Base-by-base conservation (phyloP, 2,888 invertebrate species). In the Cetonia aurata region DNA sequence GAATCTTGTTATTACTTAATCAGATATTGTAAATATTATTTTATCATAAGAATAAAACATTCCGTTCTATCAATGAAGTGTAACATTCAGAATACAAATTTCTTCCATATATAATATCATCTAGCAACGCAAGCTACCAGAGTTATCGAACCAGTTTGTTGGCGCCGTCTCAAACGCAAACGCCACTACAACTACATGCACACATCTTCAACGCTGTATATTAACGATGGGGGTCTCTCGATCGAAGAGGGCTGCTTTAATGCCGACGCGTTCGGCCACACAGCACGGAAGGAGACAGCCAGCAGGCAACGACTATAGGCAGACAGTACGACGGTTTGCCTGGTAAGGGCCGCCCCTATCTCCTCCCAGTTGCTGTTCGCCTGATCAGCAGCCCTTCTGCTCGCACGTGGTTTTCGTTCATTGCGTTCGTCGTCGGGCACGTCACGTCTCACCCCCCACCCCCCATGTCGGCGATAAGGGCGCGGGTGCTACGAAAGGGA, bases 331-430 rank as follows among this genome's bases (percentile, higher is more conserved):
- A 41, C 31, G 25, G 15, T 57, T 57, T 46, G 37, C 13, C 1
- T 48, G 44, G 42, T 42, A 71, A 67, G 68, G 71, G 71, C 55
- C 70, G 46, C 75, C 71, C 73, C 74, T 69, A 76, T 74, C 75
- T 77, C 76, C 71, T 71, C 72, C 70, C 67, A 71, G 57, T 73
- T 77, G 69, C 75, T 77, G 75, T 56, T 69, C 72, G 72, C 77
- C 76, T 79, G 79, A 73, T 79, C 78, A 75, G 42, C 71, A 72
- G 77, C 81, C 82, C 81, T 82, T 79, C 72, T n/a, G 66, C 70
- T 62, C 75, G 79, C 80, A 77, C 77, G 78, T 72, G 75, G 62
- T 62, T 62, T 62, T 62, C 48, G 62, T 62, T 62, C 48, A 19
- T 50, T 62, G 62, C 31, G 17, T 53, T 53, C 53, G 9, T 53